These are phyloP conservation scores for Perodicticus potto DNA, from an alignment of 2,797 vertebrate species.

Conservation along the genomic window DNA sequence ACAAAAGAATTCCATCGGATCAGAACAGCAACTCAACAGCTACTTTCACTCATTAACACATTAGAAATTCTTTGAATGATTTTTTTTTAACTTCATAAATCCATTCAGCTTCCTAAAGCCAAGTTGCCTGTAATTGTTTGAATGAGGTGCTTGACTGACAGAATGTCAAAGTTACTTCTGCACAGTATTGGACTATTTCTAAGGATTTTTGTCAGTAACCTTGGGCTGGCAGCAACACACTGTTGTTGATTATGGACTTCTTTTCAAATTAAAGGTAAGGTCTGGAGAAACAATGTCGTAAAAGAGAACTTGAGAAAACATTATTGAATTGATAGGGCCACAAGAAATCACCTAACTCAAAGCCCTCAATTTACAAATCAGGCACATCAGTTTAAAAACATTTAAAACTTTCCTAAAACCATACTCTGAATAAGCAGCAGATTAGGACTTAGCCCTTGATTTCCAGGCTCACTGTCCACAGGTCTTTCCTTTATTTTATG, in stretches of 20 bases:
- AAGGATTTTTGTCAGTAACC: neutral
- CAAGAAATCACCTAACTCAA: constrained; percentile 43
- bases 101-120: neutral
- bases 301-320: constrained; percentile 39
- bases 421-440: neutral
- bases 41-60: neutral
- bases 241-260: neutral
- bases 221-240: neutral
- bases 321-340: neutral
- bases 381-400: constrained; percentile 40
- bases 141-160: neutral
- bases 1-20: neutral
- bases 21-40: neutral
- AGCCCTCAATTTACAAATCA: constrained; percentile 52
- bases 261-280: constrained; percentile 42
- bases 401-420: neutral
- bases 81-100: constrained; percentile 30
- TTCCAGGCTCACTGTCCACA: neutral
- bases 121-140: neutral
- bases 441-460: neutral
- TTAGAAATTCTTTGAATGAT: neutral
- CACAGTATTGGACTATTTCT: neutral
- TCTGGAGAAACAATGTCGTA: neutral
- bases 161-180: neutral
- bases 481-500: neutral